These are phyloP conservation scores for Hormaphis cornu DNA, from an alignment of 1,140 invertebrate genomes.

Conservation along the genomic window DNA sequence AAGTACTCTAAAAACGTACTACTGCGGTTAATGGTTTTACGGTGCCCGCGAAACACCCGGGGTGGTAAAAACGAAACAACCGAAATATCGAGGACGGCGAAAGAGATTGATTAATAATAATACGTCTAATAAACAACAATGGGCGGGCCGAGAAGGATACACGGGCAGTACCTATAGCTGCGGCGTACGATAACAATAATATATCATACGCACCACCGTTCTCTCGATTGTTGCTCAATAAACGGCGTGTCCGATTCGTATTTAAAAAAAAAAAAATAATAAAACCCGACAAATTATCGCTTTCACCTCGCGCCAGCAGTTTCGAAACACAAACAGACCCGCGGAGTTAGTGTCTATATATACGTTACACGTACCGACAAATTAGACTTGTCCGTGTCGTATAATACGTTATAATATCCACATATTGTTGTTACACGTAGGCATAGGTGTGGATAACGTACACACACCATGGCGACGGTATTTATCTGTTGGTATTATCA, in stretches of 20 bases:
- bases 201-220: too few species aligned
- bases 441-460: background rate
- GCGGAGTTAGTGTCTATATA: background rate
- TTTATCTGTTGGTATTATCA: background rate
- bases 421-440: background rate
- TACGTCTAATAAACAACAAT: background rate
- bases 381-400: background rate
- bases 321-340: conserved; percentile 9
- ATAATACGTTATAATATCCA: background rate
- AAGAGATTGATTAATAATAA: conserved; percentile 15
- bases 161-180: too few species aligned
- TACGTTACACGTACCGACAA: too few species aligned
- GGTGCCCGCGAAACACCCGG: too few species aligned
- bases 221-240: conserved; percentile 1
- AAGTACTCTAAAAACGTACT: too few species aligned
- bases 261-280: background rate
- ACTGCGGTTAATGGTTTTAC: too few species aligned
- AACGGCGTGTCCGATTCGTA: conserved; percentile 5
- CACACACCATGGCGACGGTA: too few species aligned
- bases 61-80: background rate
- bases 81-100: background rate
- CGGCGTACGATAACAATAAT: too few species aligned
- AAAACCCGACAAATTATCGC: conserved; percentile 13
- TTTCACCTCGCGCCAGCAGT: conserved; percentile 18
- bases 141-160: background rate